Evolutionary conservation across 2,797 vertebrate genomes (phyloP).

Genomic region (Sebastes hopkinsi): DNA sequence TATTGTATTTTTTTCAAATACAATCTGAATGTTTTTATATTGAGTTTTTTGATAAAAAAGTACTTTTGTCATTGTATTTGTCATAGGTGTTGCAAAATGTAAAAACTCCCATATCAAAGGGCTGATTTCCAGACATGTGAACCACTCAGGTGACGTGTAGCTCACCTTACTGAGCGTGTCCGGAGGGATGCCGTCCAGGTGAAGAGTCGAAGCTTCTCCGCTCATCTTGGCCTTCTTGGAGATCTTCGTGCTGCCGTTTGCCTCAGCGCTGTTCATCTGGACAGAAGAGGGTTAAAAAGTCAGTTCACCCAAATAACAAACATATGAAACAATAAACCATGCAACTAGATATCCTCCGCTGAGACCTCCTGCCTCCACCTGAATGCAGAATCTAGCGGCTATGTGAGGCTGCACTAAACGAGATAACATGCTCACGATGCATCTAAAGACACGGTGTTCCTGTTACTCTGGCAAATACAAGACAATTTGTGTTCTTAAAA

Average conservation of each 20-base stretch:
- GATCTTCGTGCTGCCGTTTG: neutral
- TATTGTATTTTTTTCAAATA: neutral
- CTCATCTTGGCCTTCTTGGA: constrained; percentile 32
- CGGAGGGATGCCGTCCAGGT: constrained; percentile 35
- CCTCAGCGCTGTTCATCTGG: constrained; percentile 23
- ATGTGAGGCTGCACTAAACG: neutral
- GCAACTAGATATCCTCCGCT: neutral
- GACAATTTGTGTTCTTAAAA: neutral
- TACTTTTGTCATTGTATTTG: neutral
- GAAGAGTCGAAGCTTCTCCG: neutral
- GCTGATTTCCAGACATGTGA: neutral
- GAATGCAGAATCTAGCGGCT: neutral
- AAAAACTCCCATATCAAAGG: neutral
- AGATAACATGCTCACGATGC: neutral
- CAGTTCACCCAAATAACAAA: neutral
- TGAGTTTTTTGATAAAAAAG: neutral
- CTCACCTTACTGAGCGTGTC: constrained; percentile 54
- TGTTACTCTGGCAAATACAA: neutral
- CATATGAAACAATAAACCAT: neutral
- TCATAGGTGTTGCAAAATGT: too few species aligned
- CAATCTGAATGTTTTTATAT: neutral
- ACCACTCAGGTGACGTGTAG: neutral
- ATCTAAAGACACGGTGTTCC: neutral
- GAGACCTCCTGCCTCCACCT: too few species aligned
- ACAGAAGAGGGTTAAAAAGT: neutral